Conservation (phyloP, 2,888 invertebrate genomes). For the Mythimna ferrago region DNA sequence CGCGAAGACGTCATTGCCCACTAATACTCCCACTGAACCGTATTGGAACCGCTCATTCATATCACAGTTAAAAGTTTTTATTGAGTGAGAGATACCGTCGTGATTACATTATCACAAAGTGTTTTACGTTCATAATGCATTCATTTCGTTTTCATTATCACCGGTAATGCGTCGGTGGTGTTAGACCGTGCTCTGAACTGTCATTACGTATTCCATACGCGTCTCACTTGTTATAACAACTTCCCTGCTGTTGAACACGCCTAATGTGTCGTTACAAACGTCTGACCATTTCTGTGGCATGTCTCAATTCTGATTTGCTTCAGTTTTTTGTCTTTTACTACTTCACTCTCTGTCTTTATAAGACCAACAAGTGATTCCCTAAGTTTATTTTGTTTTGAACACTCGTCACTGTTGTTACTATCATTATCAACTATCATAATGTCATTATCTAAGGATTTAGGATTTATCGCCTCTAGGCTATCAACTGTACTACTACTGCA, state of each 20-base stretch:
- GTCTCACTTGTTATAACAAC: constrained; percentile 82
- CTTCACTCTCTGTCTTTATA: constrained; percentile 17
- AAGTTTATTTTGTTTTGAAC: constrained; percentile 63
- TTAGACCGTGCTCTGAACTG: constrained; percentile 73
- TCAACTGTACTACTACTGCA: constrained; percentile 64
- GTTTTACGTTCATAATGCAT: constrained; percentile 69
- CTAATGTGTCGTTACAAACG: constrained; percentile 73
- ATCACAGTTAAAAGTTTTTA: constrained; percentile 64
- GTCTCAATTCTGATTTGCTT: constrained; percentile 70
- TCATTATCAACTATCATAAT: constrained; percentile 69
- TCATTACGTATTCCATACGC: constrained; percentile 82
- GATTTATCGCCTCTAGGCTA: constrained; percentile 66
- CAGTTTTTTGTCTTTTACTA: constrained; percentile 57
- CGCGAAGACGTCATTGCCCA: constrained; percentile 63
- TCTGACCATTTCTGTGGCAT: constrained; percentile 62
- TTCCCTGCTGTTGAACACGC: constrained; percentile 77
- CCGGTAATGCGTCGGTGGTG: constrained; percentile 76
- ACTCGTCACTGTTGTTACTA: constrained; percentile 66
- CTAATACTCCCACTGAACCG: constrained; percentile 44
- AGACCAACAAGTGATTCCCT: constrained; percentile 33
- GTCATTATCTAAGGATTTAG: constrained; percentile 67
- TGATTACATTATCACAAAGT: constrained; percentile 67
- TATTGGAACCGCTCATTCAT: constrained; percentile 57
- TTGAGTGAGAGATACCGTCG: constrained; percentile 65
- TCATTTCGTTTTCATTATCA: constrained; percentile 82